Evolutionary conservation across 1,140 invertebrate genomes (phyloP), one percentile per base, ranked within the genome.

Genomic region (Bombus cullumanus): DNA sequence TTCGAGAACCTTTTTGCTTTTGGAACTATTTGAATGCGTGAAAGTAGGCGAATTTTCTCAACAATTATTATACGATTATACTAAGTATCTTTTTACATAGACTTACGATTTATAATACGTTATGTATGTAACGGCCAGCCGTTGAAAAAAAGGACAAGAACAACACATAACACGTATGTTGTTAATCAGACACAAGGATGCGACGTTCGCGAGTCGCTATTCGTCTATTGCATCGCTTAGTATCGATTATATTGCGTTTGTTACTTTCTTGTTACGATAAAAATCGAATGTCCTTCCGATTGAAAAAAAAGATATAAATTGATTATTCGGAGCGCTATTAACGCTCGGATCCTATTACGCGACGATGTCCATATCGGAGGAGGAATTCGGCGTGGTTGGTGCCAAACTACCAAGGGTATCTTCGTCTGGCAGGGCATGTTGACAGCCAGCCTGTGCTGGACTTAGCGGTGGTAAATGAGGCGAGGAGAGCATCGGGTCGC

Each of bases 401-500:
- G 93, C 94, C 43, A 95, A 87, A 83, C 93, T 94, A 39, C 94
- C 94, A 25, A 95, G 92, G 25, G 94, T 95, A 59, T 95, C 95
- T 25, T 95, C 95, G 89, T 95, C 94, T 15, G 94, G 91, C 47
- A 95, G 88, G 2, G 91, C 91, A 83, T 95, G 94, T 69, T 95
- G 95, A 89, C 94, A 94, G 77, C 88, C 92, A 3, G 89, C 83
- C 25, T 94, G 92, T n/a, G 95, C 92, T 57, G 95, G 94, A 81
- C 94, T 95, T 43, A 94, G 80, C 0, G 94, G 94, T 43, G 95
- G 94, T 39, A 96, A 92, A 83, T 95, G 95, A 13, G 96, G 95
- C 34, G 96, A 96, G 28, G 96, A 96, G 41, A 97, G 90, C 96
- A 96, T 97, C 28, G 97, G 97, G 92, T 97, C 97, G 64, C 97